Conservation (phyloP, 2,888 invertebrate genomes). For the Heliconius sara region DNA sequence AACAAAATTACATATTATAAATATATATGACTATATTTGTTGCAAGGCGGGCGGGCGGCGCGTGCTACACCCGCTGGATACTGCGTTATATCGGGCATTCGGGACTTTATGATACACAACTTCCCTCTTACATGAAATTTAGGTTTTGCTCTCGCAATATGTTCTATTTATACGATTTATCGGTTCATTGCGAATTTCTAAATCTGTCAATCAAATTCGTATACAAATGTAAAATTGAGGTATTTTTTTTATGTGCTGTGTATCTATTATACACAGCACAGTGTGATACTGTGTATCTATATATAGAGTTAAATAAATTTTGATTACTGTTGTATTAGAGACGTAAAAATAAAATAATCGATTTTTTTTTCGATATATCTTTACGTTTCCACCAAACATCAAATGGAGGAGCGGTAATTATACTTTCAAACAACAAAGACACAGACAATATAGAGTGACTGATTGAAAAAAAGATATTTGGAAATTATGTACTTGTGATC, state of each 20-base stretch:
- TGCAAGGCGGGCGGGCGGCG: constrained; percentile 31
- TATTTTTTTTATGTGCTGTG: background rate
- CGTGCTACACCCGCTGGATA: constrained; percentile 26
- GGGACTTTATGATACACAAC: constrained; percentile 40
- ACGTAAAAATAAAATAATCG: too few species aligned
- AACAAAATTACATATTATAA: background rate
- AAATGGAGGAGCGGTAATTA: background rate
- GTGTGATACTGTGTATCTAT: too few species aligned
- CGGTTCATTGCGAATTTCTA: constrained; percentile 16
- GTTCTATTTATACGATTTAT: constrained; percentile 23
- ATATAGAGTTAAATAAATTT: background rate
- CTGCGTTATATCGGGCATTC: constrained; percentile 48
- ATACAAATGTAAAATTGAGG: background rate
- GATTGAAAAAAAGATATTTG: too few species aligned
- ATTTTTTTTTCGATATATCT: too few species aligned
- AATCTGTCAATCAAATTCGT: constrained; percentile 18
- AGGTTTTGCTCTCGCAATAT: constrained; percentile 39
- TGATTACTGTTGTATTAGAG: background rate
- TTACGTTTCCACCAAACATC: too few species aligned
- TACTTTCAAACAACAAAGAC: background rate
- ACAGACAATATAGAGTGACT: too few species aligned
- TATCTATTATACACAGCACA: too few species aligned
- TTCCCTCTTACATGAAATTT: constrained; percentile 40
- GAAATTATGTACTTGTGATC: too few species aligned
- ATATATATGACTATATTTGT: background rate